Conservation (phyloP, 2,888 invertebrate genomes). For the Drosophila neutralis region DNA sequence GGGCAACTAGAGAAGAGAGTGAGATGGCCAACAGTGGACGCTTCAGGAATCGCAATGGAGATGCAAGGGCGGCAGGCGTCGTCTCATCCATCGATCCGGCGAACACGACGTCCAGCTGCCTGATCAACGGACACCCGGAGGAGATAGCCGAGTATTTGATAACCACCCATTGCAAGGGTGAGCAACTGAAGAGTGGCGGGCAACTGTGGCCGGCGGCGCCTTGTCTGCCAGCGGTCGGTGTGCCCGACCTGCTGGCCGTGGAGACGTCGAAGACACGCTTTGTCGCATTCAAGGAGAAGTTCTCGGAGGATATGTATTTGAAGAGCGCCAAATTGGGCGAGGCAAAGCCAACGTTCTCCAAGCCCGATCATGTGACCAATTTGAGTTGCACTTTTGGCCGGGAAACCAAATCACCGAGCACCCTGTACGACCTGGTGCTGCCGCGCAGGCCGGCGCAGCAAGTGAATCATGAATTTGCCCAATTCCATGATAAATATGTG, state of each 20-base stretch:
- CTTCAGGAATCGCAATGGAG: slow-evolving; percentile 66
- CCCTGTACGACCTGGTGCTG: slow-evolving; percentile 49
- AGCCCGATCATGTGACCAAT: slow-evolving; percentile 76
- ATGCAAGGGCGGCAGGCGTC: slow-evolving; percentile 68
- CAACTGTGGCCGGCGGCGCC: slow-evolving; percentile 20
- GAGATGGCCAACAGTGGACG: slow-evolving; percentile 62
- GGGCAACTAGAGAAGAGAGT: not conserved
- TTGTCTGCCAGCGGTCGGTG: slow-evolving; percentile 46
- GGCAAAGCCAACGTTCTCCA: slow-evolving; percentile 60
- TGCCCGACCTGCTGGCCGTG: slow-evolving; percentile 69
- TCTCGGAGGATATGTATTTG: slow-evolving; percentile 80
- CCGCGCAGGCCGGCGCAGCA: slow-evolving; percentile 69
- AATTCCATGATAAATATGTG: slow-evolving; percentile 77
- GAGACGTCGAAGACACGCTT: slow-evolving; percentile 81
- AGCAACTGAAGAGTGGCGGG: not conserved
- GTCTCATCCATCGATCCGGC: slow-evolving; percentile 2
- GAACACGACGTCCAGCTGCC: slow-evolving; percentile 21
- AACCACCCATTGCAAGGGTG: slow-evolving; percentile 45
- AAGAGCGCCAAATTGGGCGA: slow-evolving; percentile 74
- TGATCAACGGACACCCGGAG: slow-evolving; percentile 56
- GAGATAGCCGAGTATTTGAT: slow-evolving; percentile 76
- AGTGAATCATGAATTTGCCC: slow-evolving; percentile 66
- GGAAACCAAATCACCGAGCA: slow-evolving; percentile 17
- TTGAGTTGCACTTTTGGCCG: slow-evolving; percentile 72
- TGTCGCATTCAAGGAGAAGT: slow-evolving; percentile 76